Base-by-base conservation (phyloP, 2,797 vertebrate species). In the Euthynnus affinis region DNA sequence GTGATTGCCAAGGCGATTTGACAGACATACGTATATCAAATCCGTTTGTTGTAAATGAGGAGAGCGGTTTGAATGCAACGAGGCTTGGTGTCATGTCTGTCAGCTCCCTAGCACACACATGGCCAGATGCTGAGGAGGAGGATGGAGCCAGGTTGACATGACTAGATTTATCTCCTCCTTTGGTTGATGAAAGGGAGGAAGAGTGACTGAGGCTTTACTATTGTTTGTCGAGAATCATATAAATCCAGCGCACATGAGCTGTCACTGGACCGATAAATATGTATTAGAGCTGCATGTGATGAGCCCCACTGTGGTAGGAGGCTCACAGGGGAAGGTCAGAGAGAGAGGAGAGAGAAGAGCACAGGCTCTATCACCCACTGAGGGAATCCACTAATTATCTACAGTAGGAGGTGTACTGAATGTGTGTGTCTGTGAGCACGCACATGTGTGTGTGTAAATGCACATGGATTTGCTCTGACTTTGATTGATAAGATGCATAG, bases 321-420 rank as follows among this genome's bases (percentile, higher is more conserved):
- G 86, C 89, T 85, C 90, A 74, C 86, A 59, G 71, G 90, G 90
- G 91, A 93, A 93, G 93, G 93, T 94, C 93, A 94, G 79, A 84
- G 76, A 80, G 81, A 89, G 81, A 83, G 80, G 59, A 79, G 79
- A 79, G 79, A 82, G 68, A 72, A 66, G 85, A 83, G 85, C 84
- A 67, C 10, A n/a, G 64, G 80, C 79, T 89, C 58, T 8, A 89
- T 90, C 85, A 4, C 86, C 90, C 83, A 81, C 91, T 76, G 87
- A 86, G 91, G 90, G 88, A 91, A 89, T 89, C 81, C 84, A 92
- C 91, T 93, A 94, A 94, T 94, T 92, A 93, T 90, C 83, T 87
- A 89, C 91, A 83, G 74, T 75, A 85, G 90, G 89, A 91, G 82
- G 82, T 42, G 40, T 13, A 42, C 37, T 79, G 83, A n/a, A n/a